Percentiles rank a stretch among this genome's conserved stretches.
These are phyloP conservation scores for Gobius niger DNA, from an alignment of 2,113 vertebrate species.

Conservation along the genomic window DNA sequence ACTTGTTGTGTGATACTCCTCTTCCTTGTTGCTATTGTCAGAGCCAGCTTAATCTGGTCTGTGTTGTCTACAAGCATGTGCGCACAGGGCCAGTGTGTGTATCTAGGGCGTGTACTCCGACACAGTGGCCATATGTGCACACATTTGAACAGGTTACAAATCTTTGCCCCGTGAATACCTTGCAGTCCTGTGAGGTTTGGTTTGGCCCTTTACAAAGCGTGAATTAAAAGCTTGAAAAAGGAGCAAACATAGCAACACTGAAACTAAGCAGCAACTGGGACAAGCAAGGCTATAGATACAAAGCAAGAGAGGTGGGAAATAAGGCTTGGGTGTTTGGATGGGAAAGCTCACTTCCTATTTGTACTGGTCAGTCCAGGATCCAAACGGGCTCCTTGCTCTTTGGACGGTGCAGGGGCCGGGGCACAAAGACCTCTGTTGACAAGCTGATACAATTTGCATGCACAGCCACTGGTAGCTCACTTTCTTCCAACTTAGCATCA, in stretches of 20 bases:
- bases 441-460: slow-evolving; percentile 72
- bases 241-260: slow-evolving; percentile 28
- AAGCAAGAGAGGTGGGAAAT: slow-evolving; percentile 34
- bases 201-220: slow-evolving; percentile 2
- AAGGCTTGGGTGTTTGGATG: slow-evolving; percentile 37
- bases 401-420: slow-evolving; percentile 40
- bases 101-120: slow-evolving; percentile 1
- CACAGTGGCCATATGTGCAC: slow-evolving; percentile 10
- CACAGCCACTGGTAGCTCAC: slow-evolving; percentile 43
- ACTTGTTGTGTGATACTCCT: slow-evolving; percentile 67
- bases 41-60: slow-evolving; percentile 47
- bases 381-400: slow-evolving; percentile 55
- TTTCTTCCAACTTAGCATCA: slow-evolving; percentile 34
- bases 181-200: slow-evolving; percentile 2
- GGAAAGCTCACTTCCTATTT: slow-evolving; percentile 50
- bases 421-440: slow-evolving; percentile 73
- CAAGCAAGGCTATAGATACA: slow-evolving; percentile 22
- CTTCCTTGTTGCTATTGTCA: slow-evolving; percentile 55
- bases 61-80: slow-evolving; percentile 26
- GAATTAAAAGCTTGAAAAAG: slow-evolving; percentile 13
- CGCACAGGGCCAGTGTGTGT: slow-evolving; percentile 6
- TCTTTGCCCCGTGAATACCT: background rate
- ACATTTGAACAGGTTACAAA: slow-evolving; percentile 14
- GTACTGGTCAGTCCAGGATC: slow-evolving; percentile 30
- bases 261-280: slow-evolving; percentile 37